phyloP scores from a whole-genome alignment of 2,113 vertebrate species.

The Phaethon lepturus region DNA sequence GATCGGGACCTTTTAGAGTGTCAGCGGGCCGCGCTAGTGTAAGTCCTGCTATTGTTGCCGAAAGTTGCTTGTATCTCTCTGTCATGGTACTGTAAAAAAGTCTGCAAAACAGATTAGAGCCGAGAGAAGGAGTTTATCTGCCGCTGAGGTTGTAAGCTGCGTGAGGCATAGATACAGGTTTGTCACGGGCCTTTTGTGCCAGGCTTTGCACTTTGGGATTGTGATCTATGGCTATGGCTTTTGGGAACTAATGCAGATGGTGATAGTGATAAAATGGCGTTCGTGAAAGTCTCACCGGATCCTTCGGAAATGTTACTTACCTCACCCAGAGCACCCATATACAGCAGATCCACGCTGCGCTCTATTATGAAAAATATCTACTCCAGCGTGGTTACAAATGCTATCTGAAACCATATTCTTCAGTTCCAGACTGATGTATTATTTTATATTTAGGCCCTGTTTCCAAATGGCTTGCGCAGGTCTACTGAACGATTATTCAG shows the following conservation, averaged over 20 bases:
- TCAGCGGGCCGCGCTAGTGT: background rate
- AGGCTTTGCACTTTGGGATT: background rate
- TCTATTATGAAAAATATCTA: background rate
- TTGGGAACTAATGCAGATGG: background rate
- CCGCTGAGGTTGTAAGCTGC: background rate
- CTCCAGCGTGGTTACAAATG: background rate
- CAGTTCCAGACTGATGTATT: background rate
- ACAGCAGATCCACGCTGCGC: background rate
- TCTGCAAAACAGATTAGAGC: background rate
- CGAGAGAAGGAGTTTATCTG: background rate
- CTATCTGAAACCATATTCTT: constrained; percentile 11
- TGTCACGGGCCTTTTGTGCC: background rate
- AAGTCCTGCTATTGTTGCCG: background rate
- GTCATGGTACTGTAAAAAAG: background rate
- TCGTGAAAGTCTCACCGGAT: background rate
- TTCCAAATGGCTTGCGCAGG: background rate
- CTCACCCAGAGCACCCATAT: background rate
- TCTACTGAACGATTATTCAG: background rate
- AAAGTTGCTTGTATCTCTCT: background rate
- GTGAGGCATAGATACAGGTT: background rate
- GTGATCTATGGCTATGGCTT: background rate
- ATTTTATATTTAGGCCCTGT: background rate
- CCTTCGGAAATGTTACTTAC: background rate
- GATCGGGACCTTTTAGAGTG: background rate
- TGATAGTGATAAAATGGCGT: background rate